Evolutionary conservation across 2,888 invertebrate genomes (phyloP).

Genomic region (Sepioteuthis lessoniana): DNA sequence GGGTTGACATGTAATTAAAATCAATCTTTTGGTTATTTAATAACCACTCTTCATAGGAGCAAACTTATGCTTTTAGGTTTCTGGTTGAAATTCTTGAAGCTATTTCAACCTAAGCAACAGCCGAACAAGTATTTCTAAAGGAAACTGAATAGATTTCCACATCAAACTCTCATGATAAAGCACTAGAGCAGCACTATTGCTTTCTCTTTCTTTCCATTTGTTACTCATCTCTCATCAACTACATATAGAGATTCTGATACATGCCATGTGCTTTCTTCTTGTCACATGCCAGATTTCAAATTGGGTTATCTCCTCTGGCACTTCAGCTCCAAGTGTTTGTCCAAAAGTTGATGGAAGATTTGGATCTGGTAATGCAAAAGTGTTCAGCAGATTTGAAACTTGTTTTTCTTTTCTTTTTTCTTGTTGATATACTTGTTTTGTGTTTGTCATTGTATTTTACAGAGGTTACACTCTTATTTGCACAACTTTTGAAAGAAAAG

Average conservation of each 20-base stretch:
- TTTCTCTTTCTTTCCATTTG: not conserved
- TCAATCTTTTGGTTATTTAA: no score
- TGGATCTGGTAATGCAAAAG: not conserved
- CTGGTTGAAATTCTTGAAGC: not conserved
- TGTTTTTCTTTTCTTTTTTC: not conserved
- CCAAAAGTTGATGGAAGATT: conserved; percentile 33
- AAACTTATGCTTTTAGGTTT: not conserved
- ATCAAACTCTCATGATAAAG: not conserved
- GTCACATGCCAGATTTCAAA: not conserved
- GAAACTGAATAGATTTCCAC: not conserved
- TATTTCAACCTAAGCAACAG: not conserved
- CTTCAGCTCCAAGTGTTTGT: not conserved
- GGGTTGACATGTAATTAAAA: no score
- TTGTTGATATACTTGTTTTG: not conserved
- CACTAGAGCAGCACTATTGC: not conserved
- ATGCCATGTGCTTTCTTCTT: not conserved
- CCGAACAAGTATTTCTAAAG: not conserved
- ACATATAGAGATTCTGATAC: not conserved
- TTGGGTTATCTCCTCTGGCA: not conserved
- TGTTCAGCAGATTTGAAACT: not conserved
- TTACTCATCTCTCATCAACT: not conserved
- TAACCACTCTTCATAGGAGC: not conserved
- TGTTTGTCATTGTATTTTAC: not conserved
- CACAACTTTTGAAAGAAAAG: not conserved
- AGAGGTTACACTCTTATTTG: not conserved